These are phyloP conservation scores for Holcopasites calliopsidis DNA, from an alignment of 1,140 invertebrate genomes.

Conservation along the genomic window DNA sequence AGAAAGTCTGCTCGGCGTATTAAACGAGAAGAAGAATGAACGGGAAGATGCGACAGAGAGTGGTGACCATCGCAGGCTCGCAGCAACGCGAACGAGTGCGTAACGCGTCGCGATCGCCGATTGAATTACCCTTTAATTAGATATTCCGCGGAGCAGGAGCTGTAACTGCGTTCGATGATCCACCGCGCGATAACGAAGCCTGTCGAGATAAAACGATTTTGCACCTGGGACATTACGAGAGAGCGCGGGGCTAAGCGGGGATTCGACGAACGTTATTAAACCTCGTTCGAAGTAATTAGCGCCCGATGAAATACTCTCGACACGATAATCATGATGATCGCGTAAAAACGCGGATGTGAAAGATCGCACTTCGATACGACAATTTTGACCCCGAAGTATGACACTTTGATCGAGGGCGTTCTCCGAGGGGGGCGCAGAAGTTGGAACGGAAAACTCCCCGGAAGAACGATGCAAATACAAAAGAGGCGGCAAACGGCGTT, in stretches of 20 bases:
- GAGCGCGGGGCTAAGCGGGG: background rate
- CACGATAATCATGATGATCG: background rate
- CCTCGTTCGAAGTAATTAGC: slow-evolving; percentile 4
- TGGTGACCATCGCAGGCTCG: no score
- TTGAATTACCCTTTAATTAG: slow-evolving; percentile 22
- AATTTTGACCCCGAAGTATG: no score
- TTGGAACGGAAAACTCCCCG: no score
- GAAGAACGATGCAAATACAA: no score
- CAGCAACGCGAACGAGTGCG: background rate
- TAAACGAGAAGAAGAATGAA: no score
- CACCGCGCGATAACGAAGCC: slow-evolving; percentile 2
- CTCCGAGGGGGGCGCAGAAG: no score
- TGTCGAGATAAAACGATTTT: slow-evolving; percentile 11
- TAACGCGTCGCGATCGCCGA: background rate
- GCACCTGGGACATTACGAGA: background rate
- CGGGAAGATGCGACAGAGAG: background rate
- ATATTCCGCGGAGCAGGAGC: background rate
- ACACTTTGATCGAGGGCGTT: no score
- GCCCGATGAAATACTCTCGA: background rate
- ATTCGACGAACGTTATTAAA: slow-evolving; percentile 8
- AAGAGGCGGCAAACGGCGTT: no score
- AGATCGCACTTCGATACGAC: no score
- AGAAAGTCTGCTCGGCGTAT: no score
- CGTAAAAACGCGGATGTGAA: background rate
- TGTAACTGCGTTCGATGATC: background rate